Conservation (phyloP, 2,113 vertebrate genomes). For the Calidris pygmaea region DNA sequence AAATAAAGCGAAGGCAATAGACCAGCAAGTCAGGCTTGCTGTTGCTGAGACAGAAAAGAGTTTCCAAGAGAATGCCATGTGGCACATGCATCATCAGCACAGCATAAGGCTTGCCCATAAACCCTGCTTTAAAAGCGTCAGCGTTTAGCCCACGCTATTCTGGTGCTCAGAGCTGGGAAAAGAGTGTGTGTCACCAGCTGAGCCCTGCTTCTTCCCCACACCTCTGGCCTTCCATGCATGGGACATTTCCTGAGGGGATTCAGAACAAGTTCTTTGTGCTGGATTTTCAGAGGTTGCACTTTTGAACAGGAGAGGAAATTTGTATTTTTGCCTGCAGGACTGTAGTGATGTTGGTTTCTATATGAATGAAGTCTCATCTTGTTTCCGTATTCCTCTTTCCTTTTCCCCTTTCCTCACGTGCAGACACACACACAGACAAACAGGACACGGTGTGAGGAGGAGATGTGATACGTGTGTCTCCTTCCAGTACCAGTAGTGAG, state of each 20-base stretch:
- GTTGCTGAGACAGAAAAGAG: background rate
- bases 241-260: background rate
- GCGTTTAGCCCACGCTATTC: fast-evolving
- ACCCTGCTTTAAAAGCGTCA: background rate
- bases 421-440: background rate
- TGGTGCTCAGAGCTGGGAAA: background rate
- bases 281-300: background rate
- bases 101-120: background rate
- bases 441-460: fast-evolving
- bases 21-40: background rate
- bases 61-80: background rate
- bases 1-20: background rate
- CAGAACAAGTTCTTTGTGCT: background rate
- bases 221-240: background rate
- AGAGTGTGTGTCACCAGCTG: background rate
- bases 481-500: background rate
- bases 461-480: background rate
- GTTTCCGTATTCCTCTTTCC: background rate
- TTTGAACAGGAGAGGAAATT: background rate
- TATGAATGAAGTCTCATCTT: background rate
- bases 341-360: background rate
- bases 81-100: background rate
- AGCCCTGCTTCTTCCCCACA: background rate
- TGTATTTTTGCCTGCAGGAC: background rate
- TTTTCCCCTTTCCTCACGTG: background rate